phyloP scores from a whole-genome alignment of 64 coral and sea anemone species.

The Trachythela sp. region DNA sequence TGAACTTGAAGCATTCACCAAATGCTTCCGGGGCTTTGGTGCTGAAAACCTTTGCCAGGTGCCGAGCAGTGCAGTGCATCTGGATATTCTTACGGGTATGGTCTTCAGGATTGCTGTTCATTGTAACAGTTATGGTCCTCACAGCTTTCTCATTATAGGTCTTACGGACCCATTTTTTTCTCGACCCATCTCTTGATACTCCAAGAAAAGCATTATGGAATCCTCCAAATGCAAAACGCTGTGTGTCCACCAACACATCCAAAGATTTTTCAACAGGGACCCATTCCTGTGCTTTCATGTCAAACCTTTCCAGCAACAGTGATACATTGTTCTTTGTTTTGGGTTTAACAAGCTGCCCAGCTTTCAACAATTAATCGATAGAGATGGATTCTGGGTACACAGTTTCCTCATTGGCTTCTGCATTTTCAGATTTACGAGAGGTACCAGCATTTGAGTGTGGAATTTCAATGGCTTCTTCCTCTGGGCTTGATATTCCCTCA shows the following conservation, averaged over 20 bases:
- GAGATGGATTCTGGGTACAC: conserved; percentile 52
- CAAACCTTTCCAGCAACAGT: conserved; percentile 51
- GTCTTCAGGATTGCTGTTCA: conserved; percentile 38
- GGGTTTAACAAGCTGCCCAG: conserved; percentile 67
- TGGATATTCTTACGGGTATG: conserved; percentile 65
- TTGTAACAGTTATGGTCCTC: background rate
- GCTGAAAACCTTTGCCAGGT: conserved; percentile 54
- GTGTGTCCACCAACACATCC: too few relatives aligned
- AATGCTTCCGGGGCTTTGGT: conserved; percentile 52
- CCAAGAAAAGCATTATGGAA: too few relatives aligned
- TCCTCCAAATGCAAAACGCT: too few relatives aligned
- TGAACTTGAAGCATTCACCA: conserved; percentile 69
- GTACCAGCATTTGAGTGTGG: background rate
- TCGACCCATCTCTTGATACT: too few relatives aligned
- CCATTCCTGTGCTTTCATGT: conserved; percentile 52
- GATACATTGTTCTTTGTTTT: conserved; percentile 17
- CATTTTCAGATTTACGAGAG: background rate
- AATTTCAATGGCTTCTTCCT: conserved; percentile 39
- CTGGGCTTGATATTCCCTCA: too few relatives aligned
- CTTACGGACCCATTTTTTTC: background rate
- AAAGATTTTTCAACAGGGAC: too few relatives aligned
- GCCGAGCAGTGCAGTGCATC: conserved; percentile 63
- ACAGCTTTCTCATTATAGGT: conserved; percentile 1
- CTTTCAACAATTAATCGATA: conserved; percentile 48
- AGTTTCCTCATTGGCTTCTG: conserved; percentile 17